Conservation (phyloP, 2,888 invertebrate species). For the Brachylomia viminalis region DNA sequence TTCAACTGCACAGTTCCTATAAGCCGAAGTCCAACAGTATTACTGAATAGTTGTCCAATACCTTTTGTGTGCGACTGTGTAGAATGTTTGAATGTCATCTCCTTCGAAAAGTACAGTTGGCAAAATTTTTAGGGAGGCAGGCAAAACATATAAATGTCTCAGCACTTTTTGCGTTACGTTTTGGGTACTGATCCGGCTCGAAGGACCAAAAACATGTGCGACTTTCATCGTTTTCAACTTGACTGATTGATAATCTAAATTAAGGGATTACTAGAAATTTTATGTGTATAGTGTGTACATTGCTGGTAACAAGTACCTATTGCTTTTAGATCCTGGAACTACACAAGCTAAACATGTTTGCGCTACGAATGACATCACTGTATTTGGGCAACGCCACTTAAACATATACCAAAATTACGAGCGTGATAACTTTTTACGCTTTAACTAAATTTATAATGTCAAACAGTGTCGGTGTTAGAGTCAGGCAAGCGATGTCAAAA, state of each 20-base stretch:
- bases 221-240: background rate
- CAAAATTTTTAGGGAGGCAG: background rate
- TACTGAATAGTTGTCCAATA: conserved; percentile 40
- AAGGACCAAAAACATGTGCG: background rate
- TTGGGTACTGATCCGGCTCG: background rate
- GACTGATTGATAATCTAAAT: background rate
- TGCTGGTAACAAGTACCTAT: too few species aligned
- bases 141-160: background rate
- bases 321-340: background rate
- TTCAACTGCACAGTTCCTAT: conserved; percentile 14
- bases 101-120: conserved; percentile 1
- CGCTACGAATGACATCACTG: background rate
- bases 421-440: background rate
- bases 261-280: background rate
- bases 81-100: conserved; percentile 30
- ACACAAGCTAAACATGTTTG: background rate
- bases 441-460: background rate
- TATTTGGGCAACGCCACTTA: background rate
- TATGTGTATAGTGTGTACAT: background rate
- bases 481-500: background rate
- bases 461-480: background rate
- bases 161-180: background rate
- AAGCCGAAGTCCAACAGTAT: conserved; percentile 31
- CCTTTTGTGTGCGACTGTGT: conserved; percentile 36
- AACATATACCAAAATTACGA: background rate